These are phyloP conservation scores for Anoplophora glabripennis DNA, from an alignment of 1,140 invertebrate species.

Conservation along the genomic window DNA sequence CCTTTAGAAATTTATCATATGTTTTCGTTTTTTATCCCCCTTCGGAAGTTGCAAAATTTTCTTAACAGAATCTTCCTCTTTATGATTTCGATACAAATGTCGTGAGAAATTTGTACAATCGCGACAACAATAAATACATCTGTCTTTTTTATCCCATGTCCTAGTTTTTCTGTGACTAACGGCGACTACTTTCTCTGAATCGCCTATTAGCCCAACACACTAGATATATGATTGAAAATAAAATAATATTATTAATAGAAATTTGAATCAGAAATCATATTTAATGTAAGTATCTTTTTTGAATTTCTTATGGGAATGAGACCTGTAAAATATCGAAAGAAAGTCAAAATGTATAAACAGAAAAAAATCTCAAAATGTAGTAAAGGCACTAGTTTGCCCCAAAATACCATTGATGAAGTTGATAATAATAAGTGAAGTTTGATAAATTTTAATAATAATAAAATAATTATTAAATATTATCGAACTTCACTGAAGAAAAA, in stretches of 20 bases:
- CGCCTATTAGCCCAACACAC: conserved; percentile 4
- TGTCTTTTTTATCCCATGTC: conserved; percentile 20
- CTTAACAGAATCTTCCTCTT: conserved; percentile 14
- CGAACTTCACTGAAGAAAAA: too few species aligned
- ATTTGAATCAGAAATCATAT: conserved; percentile 1
- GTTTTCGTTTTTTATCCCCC: conserved; percentile 15
- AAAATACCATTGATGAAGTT: too few species aligned
- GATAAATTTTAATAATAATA: too few species aligned
- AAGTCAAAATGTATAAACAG: conserved; percentile 1
- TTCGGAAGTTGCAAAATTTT: conserved; percentile 13
- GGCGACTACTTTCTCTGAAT: conserved; percentile 9
- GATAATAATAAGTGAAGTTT: too few species aligned
- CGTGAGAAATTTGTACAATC: conserved; percentile 22
- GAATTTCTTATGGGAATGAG: background rate
- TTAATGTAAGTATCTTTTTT: background rate
- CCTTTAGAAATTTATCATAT: conserved; percentile 14
- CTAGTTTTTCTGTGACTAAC: conserved; percentile 10
- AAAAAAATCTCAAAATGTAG: background rate
- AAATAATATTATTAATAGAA: background rate
- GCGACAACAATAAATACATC: conserved; percentile 14
- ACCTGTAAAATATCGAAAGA: background rate
- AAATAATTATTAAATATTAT: too few species aligned
- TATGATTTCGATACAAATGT: conserved; percentile 17
- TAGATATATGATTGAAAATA: background rate
- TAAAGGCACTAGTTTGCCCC: too few species aligned